A percentile compares a stretch with the other conserved stretches of the same genome.
phyloP scores from a whole-genome alignment of 2,113 vertebrate genomes.

The Gasterosteus aculeatus region DNA sequence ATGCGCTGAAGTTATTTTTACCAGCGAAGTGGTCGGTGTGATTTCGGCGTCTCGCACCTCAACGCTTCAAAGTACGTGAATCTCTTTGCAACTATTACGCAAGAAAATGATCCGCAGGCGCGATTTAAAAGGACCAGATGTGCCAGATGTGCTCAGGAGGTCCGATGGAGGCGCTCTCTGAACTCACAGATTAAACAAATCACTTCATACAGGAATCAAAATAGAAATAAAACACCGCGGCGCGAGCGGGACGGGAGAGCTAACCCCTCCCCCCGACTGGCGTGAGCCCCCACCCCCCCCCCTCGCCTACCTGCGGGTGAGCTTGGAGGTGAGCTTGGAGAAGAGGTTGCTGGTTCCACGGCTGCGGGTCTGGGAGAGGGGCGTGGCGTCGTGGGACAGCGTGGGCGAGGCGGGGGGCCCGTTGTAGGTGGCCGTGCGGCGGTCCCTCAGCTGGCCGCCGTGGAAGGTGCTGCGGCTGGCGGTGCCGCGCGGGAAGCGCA shows the following conservation, averaged over 20 bases:
- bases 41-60: no score
- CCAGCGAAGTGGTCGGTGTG: no score
- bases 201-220: conserved; percentile 31
- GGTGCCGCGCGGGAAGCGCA: conserved; percentile 93
- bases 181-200: conserved; percentile 19
- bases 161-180: no score
- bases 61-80: no score
- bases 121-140: background rate
- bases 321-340: conserved; percentile 96
- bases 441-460: conserved; percentile 91
- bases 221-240: no score
- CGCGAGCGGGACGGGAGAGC: background rate
- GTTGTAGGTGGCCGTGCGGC: conserved; percentile 96
- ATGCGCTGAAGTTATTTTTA: no score
- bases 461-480: conserved; percentile 98
- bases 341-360: conserved; percentile 96
- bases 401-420: conserved; percentile 95
- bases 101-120: conserved; percentile 4
- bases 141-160: no score
- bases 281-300: background rate
- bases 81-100: background rate
- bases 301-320: conserved; percentile 91
- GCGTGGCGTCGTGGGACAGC: conserved; percentile 91
- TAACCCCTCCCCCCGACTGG: background rate
- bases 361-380: conserved; percentile 91